These are phyloP conservation scores for Dicyrtoma fusca DNA, from an alignment of 2,888 invertebrate species.

Conservation along the genomic window DNA sequence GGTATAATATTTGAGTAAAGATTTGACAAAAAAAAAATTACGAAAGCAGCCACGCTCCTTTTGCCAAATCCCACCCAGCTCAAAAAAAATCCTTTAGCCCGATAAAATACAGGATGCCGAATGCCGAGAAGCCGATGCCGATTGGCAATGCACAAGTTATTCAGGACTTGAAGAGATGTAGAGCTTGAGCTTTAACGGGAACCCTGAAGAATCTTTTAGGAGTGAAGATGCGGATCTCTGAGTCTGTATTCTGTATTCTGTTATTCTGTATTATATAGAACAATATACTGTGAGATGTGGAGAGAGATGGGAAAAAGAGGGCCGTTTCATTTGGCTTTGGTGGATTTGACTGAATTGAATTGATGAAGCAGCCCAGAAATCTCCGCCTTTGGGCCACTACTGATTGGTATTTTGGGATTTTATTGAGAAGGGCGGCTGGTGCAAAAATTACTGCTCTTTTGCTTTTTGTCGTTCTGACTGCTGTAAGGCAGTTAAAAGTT, in stretches of 20 bases:
- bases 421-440: not conserved
- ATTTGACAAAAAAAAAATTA: constrained; percentile 10
- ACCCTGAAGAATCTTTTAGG: no score
- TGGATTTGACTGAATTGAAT: no score
- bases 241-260: no score
- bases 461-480: not conserved
- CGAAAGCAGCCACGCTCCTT: constrained; percentile 16
- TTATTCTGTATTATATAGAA: no score
- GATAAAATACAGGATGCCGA: no score
- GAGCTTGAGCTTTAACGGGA: no score
- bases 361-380: not conserved
- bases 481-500: no score
- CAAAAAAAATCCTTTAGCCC: no score
- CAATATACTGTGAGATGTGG: no score
- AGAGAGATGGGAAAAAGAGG: no score
- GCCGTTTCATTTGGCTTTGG: not conserved
- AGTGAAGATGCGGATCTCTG: no score
- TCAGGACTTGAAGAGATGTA: not conserved
- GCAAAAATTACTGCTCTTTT: not conserved
- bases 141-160: not conserved
- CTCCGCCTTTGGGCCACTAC: not conserved
- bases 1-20: not conserved
- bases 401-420: constrained; percentile 7
- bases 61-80: constrained; percentile 18
- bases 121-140: no score